Evolutionary conservation across 2,797 vertebrate genomes (phyloP).

Genomic region (Takifugu rubripes): DNA sequence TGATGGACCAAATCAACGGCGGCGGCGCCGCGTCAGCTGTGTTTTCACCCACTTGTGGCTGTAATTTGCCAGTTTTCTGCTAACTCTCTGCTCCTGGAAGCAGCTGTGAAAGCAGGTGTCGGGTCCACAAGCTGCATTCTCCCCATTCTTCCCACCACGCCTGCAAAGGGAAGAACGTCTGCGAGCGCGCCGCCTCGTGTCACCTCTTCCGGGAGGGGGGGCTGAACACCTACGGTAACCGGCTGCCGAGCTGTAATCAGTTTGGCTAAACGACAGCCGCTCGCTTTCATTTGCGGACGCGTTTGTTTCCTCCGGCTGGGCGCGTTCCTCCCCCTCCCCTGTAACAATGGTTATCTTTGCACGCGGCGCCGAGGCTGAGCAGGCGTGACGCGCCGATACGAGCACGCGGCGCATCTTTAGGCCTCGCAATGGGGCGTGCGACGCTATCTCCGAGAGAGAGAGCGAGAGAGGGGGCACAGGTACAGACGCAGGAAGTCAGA

Average conservation of each 20-base stretch:
- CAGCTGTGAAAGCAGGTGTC: conserved; percentile 16
- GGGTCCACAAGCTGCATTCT: neutral
- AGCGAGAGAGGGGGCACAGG: too few relatives aligned
- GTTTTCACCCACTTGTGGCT: conserved; percentile 15
- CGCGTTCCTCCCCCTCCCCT: conserved; percentile 37
- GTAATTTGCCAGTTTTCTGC: conserved; percentile 23
- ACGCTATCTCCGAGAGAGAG: conserved; percentile 12
- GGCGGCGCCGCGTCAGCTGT: neutral
- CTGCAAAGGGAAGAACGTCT: conserved; percentile 37
- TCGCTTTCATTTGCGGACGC: conserved; percentile 48
- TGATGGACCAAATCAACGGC: conserved; percentile 14
- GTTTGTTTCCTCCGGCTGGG: conserved; percentile 44
- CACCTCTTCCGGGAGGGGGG: conserved; percentile 31
- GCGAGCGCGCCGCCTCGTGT: conserved; percentile 31
- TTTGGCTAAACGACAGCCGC: conserved; percentile 58
- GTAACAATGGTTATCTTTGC: conserved; percentile 48
- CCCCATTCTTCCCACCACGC: neutral
- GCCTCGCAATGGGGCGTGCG: conserved; percentile 24
- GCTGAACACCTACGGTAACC: conserved; percentile 52
- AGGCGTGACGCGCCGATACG: conserved; percentile 50
- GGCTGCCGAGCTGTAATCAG: conserved; percentile 48
- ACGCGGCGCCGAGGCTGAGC: conserved; percentile 37
- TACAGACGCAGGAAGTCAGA: conserved; percentile 25
- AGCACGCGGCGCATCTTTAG: conserved; percentile 55
- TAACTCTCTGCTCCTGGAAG: conserved; percentile 22